Base-by-base conservation (phyloP, 2,113 vertebrate genomes). In the Psettodes erumei region DNA sequence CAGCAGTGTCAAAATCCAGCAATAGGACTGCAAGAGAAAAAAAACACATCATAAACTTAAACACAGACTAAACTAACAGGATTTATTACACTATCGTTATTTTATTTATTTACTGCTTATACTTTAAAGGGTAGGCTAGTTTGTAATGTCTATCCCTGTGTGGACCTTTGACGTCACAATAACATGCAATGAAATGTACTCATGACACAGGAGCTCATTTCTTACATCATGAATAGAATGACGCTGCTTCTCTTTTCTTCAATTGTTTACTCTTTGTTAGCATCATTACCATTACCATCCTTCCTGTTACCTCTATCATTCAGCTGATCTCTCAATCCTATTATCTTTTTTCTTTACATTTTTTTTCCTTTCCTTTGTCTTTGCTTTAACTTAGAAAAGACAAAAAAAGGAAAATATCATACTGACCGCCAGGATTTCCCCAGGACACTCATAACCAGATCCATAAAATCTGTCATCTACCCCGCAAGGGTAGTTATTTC, bases 21-120 rank as follows among this genome's bases (percentile, higher is more conserved):
- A 69, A 6, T 85, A 89, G 4, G 0, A 25, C 92, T 94, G 89
- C 18, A 60, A 50, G 58, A 65, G 55, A 87, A 6, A 84, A 11
- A 5, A 37, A 62, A 63, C 15, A 68, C n/a, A 56, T 30, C 2
- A 64, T 1, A 16, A 8, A 48, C 3, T 62, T 21, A 42, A 0
- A 47, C 16, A 18, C 15, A 2, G 15, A 66, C 6, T 13, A 18
- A 51, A 33, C 42, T n/a, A 6, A 32, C 58, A 47, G 37, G 6
- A 45, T 62, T 10, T 23, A 15, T n/a, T 61, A 28, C 4, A 33
- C 30, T 19, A 23, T 32, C 5, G n/a, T 6, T 23, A 6, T 56
- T 8, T 55, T 0, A n/a, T 53, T 2, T 47, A 21, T 21, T 53
- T 5, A n/a, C n/a, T n/a, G n/a, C n/a, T n/a, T n/a, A n/a, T n/a